Conservation (phyloP, 2,888 invertebrate genomes). For the Diabrotica balteata region DNA sequence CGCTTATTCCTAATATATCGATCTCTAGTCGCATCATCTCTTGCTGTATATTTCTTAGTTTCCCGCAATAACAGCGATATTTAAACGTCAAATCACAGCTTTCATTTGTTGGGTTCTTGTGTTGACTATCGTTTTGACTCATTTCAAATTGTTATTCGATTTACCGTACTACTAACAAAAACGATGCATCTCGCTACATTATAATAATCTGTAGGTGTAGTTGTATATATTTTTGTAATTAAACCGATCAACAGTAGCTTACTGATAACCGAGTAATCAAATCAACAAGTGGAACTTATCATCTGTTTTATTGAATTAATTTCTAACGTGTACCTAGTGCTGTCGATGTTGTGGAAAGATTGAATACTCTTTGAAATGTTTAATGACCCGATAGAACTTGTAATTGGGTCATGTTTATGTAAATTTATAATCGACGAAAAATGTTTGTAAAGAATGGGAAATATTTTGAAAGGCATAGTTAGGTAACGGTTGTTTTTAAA, state of each 20-base stretch:
- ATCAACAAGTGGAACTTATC: conserved; percentile 24
- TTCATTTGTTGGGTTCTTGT: not conserved
- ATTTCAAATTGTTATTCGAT: not conserved
- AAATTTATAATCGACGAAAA: conserved; percentile 8
- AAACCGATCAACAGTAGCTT: conserved; percentile 28
- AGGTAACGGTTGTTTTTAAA: not conserved
- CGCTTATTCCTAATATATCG: no score
- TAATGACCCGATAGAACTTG: conserved; percentile 17
- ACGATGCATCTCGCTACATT: conserved; percentile 16
- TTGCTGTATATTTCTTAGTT: no score
- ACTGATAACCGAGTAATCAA: conserved; percentile 27
- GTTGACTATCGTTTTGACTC: not conserved
- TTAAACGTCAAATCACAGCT: not conserved
- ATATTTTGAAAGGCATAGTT: conserved; percentile 1
- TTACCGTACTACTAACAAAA: no score
- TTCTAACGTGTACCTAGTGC: conserved; percentile 7
- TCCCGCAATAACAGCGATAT: no score
- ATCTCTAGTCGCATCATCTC: no score
- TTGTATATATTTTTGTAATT: conserved; percentile 30
- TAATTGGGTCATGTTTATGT: conserved; percentile 22
- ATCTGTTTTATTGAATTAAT: conserved; percentile 19
- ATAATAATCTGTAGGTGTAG: conserved; percentile 33
- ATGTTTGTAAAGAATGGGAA: no score
- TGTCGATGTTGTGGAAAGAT: conserved; percentile 16
- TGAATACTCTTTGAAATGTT: conserved; percentile 17